Conservation (phyloP, 2,888 invertebrate genomes). For the Catocala sponsa region DNA sequence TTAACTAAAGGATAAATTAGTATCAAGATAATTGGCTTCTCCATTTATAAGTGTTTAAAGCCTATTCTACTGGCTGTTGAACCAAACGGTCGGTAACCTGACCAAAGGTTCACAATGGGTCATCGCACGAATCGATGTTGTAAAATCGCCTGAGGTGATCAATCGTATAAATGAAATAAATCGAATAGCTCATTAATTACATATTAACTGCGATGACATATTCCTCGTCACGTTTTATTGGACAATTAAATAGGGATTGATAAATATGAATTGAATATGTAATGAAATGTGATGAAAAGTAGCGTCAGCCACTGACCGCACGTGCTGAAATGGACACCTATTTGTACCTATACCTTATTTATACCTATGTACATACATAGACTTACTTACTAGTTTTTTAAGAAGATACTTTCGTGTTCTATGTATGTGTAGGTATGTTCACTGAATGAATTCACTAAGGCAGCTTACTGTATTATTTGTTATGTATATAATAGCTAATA, state of each 20-base stretch:
- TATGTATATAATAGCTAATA: too few relatives aligned
- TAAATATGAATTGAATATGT: too few relatives aligned
- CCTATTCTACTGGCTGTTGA: not conserved
- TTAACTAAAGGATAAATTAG: not conserved
- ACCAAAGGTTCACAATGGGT: slow-evolving; percentile 1
- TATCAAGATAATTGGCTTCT: not conserved
- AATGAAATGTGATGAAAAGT: too few relatives aligned
- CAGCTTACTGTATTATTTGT: too few relatives aligned
- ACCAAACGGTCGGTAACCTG: slow-evolving; percentile 4
- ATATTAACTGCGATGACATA: slow-evolving; percentile 7
- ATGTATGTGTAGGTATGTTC: too few relatives aligned
- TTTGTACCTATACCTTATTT: too few relatives aligned
- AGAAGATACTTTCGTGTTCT: too few relatives aligned
- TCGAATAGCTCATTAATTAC: slow-evolving; percentile 13
- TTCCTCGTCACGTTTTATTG: slow-evolving; percentile 1
- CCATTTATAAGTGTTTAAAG: not conserved
- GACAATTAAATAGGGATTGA: not conserved
- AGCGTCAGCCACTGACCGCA: too few relatives aligned
- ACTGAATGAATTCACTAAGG: too few relatives aligned
- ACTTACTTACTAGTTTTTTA: too few relatives aligned
- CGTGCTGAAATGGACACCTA: too few relatives aligned
- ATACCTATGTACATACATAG: too few relatives aligned
- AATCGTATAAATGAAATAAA: slow-evolving; percentile 8
- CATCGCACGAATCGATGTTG: not conserved
- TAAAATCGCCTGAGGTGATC: not conserved